phyloP scores from a whole-genome alignment of 2,797 vertebrate species.

The Gallinago nigripennis region DNA sequence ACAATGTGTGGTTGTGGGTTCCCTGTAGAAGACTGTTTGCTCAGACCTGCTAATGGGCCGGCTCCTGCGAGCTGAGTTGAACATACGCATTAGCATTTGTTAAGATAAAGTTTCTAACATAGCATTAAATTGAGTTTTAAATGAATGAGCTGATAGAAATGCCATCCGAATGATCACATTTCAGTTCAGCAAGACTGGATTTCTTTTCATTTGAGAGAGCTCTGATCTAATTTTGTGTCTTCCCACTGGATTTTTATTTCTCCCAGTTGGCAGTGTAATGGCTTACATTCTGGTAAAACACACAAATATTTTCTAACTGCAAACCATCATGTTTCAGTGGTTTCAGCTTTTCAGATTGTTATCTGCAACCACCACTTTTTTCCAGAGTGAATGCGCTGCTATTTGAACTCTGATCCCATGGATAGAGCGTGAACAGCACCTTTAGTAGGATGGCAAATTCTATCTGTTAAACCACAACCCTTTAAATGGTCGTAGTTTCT shows the following conservation, averaged over 20 bases:
- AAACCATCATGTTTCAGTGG: constrained; percentile 13
- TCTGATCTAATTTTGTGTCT: constrained; percentile 32
- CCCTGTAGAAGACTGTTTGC: background rate
- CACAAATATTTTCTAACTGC: constrained; percentile 44
- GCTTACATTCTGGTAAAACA: constrained; percentile 25
- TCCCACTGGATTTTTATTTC: constrained; percentile 52
- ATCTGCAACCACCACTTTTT: constrained; percentile 13
- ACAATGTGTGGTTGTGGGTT: background rate
- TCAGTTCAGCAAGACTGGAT: constrained; percentile 15
- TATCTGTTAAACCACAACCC: background rate
- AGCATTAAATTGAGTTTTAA: constrained; percentile 9
- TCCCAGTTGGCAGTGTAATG: background rate
- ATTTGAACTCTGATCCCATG: constrained; percentile 30
- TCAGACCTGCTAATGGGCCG: background rate
- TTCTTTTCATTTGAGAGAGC: constrained; percentile 17
- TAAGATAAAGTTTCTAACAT: background rate
- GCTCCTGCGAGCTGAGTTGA: background rate
- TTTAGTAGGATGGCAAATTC: background rate
- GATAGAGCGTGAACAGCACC: background rate
- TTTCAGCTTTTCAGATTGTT: constrained; percentile 41
- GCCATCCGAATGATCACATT: background rate
- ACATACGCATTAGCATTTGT: background rate
- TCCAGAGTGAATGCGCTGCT: constrained; percentile 19
- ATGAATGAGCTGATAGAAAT: constrained; percentile 4
- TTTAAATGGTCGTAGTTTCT: background rate